phyloP scores from a whole-genome alignment of 2,888 invertebrate genomes.

The Cryptus armator region DNA sequence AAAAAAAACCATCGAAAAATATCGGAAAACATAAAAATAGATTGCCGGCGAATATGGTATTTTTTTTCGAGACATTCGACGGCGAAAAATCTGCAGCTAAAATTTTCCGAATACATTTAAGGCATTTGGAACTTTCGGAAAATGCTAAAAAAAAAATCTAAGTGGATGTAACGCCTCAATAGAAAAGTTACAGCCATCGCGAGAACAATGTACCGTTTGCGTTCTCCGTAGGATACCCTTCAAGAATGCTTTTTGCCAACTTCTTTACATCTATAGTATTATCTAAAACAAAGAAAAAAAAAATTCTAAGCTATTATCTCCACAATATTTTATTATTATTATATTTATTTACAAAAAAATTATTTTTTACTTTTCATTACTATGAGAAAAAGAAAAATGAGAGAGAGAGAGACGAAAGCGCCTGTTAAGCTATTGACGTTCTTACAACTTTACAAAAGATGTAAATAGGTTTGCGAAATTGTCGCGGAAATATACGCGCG shows the following conservation, averaged over 20 bases:
- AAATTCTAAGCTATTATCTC: constrained; percentile 28
- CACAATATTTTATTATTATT: constrained; percentile 43
- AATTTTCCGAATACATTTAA: neutral
- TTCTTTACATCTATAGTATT: constrained; percentile 66
- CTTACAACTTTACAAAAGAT: constrained; percentile 39
- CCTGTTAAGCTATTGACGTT: constrained; percentile 42
- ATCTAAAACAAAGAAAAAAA: constrained; percentile 41
- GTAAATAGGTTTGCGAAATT: constrained; percentile 27
- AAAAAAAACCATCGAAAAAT: too few relatives aligned
- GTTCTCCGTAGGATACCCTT: neutral
- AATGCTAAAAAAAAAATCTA: too few relatives aligned
- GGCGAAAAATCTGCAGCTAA: too few relatives aligned
- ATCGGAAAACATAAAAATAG: too few relatives aligned
- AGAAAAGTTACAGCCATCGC: neutral
- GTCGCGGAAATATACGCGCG: constrained; percentile 4
- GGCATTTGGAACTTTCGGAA: too few relatives aligned
- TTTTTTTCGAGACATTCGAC: too few relatives aligned
- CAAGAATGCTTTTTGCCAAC: constrained; percentile 50
- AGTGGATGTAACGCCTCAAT: neutral
- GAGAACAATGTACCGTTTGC: neutral
- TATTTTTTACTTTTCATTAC: constrained; percentile 31
- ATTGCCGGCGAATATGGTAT: too few relatives aligned
- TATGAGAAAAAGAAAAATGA: neutral
- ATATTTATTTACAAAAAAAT: constrained; percentile 45
- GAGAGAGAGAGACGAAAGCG: constrained; percentile 16